Evolutionary conservation across 2,797 vertebrate species (phyloP), one percentile per base, ranked within the genome.

Genomic region (Takifugu ocellatus): DNA sequence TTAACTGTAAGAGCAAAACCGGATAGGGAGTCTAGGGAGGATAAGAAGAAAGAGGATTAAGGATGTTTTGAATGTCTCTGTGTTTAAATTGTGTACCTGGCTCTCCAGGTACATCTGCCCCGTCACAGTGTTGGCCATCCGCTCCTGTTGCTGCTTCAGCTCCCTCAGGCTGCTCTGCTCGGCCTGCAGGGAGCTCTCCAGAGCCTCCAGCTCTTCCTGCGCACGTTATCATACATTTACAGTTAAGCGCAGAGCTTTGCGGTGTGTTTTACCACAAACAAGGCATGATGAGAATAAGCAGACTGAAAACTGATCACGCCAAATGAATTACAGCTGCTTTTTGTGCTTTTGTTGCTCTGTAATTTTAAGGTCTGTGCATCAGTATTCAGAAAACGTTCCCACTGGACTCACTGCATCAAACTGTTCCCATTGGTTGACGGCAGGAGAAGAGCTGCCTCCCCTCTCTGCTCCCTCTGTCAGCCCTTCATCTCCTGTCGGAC

Each of bases 81-180:
- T 33, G 31, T 2, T 3, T 33, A 10, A 33, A 10, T 5, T 25
- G n/a, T 14, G 25, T 54, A 97, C 97, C 95, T 99, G 97, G 72
- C 94, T 97, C 89, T 99, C 97, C 66, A 95, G 84, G 71, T 89
- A 95, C 97, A 99, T 99, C 89, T 98, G 97, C 25, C 94, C 95
- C 0, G 96, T 98, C 63, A 99, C 95, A 0, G 95, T 93, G 74
- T 93, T 90, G 1, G 96, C 95, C 39, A 93, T 84, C 49, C 96
- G 91, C 66, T 99, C 95, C 71, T 97, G 95, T 69, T 97, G 93
- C 79, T 96, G 93, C 12, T 93, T 93, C 68, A 94, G 94, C 64
- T 92, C 87, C 42, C 79, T 92, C 81, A 99, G 90, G 0, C 53
- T 84, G 79, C 74, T 89, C 85, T 98, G 94, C 63, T 99, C 90